phyloP scores from a whole-genome alignment of 2,888 invertebrate genomes.

The Hydriomena furcata region DNA sequence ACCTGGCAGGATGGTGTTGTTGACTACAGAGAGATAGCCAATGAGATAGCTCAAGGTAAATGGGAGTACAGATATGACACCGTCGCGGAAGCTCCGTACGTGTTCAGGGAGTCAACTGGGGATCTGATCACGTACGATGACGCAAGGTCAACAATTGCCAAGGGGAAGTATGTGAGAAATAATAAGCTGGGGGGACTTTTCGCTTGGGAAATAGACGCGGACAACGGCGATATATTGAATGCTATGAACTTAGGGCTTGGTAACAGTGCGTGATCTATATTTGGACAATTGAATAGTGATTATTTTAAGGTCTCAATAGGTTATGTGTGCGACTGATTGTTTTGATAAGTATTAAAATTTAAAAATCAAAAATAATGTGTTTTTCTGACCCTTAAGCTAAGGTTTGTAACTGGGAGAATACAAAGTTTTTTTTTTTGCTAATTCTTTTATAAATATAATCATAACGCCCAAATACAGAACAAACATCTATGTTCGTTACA shows the following conservation, averaged over 20 bases:
- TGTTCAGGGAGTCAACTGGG: slow-evolving; percentile 70
- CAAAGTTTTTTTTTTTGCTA: too few relatives aligned
- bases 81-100: slow-evolving; percentile 74
- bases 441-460: too few relatives aligned
- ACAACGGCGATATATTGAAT: slow-evolving; percentile 75
- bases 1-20: slow-evolving; percentile 80
- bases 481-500: too few relatives aligned
- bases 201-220: slow-evolving; percentile 78
- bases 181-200: slow-evolving; percentile 76
- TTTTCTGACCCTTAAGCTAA: background rate
- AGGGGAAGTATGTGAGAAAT: slow-evolving; percentile 75
- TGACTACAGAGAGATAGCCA: slow-evolving; percentile 75
- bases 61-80: slow-evolving; percentile 77
- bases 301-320: slow-evolving; percentile 32
- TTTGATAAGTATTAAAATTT: slow-evolving; percentile 26
- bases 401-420: too few relatives aligned
- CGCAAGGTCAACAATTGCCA: slow-evolving; percentile 73
- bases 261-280: slow-evolving; percentile 53
- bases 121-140: slow-evolving; percentile 76
- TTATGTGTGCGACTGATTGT: slow-evolving; percentile 29
- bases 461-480: too few relatives aligned
- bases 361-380: slow-evolving; percentile 8
- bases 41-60: slow-evolving; percentile 66
- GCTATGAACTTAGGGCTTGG: slow-evolving; percentile 78
- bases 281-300: slow-evolving; percentile 27